phyloP scores from a whole-genome alignment of 2,113 vertebrate species.

The Platanista minor region DNA sequence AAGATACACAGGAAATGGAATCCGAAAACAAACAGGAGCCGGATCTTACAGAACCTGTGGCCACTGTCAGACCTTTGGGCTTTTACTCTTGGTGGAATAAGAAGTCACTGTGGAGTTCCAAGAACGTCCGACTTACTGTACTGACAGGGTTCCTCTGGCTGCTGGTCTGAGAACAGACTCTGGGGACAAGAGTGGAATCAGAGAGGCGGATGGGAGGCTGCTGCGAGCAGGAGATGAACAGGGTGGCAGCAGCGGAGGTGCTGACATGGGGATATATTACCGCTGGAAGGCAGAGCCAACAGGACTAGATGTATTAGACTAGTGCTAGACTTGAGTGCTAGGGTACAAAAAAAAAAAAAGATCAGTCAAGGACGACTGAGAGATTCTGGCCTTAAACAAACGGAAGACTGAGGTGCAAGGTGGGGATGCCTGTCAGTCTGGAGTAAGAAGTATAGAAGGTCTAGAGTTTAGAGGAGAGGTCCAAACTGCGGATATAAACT shows the following conservation, averaged over 20 bases:
- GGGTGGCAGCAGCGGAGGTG: not conserved
- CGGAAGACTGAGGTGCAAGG: not conserved
- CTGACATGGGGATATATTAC: fast-evolving
- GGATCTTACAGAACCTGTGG: not conserved
- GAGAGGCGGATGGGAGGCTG: not conserved
- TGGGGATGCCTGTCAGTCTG: not conserved
- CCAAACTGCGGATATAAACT: not conserved
- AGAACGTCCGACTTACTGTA: not conserved
- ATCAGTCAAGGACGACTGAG: not conserved
- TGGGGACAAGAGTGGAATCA: not conserved
- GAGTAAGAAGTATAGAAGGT: not conserved
- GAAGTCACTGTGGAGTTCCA: not conserved
- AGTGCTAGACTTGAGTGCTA: not conserved
- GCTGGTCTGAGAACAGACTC: not conserved
- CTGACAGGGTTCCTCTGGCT: not conserved
- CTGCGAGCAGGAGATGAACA: not conserved
- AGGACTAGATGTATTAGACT: not conserved
- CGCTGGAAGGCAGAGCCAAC: not conserved
- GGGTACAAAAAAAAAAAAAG: not conserved
- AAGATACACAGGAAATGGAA: not conserved
- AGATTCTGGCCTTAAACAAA: not conserved
- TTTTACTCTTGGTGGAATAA: not conserved
- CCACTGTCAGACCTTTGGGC: not conserved
- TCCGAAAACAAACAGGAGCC: not conserved
- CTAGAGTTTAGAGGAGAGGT: not conserved